These are phyloP conservation scores for Dendroctonus valens DNA, from an alignment of 1,140 invertebrate species.

Conservation along the genomic window DNA sequence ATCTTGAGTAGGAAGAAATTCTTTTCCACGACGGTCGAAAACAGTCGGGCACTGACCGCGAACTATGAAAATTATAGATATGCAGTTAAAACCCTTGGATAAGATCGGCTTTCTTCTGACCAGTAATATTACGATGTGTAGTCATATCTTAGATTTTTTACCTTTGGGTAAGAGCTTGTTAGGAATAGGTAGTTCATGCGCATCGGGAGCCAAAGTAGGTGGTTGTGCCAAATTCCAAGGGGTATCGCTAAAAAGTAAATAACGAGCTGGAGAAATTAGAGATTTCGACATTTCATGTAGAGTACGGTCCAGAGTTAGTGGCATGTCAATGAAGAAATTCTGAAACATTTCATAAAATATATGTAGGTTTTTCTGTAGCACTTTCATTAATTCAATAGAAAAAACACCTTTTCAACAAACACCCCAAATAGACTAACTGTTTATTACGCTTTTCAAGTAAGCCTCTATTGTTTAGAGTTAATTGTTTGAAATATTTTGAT, in stretches of 20 bases:
- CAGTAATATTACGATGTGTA: neutral
- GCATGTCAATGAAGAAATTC: slow-evolving; percentile 44
- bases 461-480: too few relatives aligned
- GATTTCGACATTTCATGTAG: slow-evolving; percentile 15
- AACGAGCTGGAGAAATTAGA: neutral
- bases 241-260: slow-evolving; percentile 25
- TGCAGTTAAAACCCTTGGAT: too few relatives aligned
- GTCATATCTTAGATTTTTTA: slow-evolving; percentile 11
- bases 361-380: too few relatives aligned
- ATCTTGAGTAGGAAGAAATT: too few relatives aligned
- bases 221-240: slow-evolving; percentile 34
- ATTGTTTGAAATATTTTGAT: too few relatives aligned
- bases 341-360: slow-evolving; percentile 8
- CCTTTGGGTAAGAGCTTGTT: slow-evolving; percentile 45
- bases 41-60: too few relatives aligned
- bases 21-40: neutral
- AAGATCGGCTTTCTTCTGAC: too few relatives aligned
- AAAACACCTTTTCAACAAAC: too few relatives aligned
- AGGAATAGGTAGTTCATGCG: slow-evolving; percentile 45
- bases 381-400: too few relatives aligned
- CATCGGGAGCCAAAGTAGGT: slow-evolving; percentile 38
- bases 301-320: slow-evolving; percentile 38
- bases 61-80: neutral
- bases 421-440: too few relatives aligned
- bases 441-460: too few relatives aligned